Evolutionary conservation across 2,113 vertebrate genomes (phyloP), one percentile per base, ranked within the genome.

Genomic region (Thunnus thynnus): DNA sequence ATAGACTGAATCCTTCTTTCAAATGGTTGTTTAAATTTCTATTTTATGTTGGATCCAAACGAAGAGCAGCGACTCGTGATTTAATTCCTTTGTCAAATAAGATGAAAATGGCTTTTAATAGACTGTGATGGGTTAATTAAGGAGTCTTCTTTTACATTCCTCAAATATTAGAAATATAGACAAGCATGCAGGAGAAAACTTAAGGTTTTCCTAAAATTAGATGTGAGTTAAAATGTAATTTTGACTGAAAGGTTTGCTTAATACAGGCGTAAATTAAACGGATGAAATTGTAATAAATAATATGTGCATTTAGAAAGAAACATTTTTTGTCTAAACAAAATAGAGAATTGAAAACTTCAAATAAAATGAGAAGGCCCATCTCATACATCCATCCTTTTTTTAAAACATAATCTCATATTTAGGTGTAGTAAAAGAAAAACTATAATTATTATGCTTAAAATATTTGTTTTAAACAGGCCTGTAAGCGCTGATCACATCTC

Each of bases 21-120:
- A 64, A 78, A 47, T 8, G 1, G 8, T 47, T 13, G 20, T 44
- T 65, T 2, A 13, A 47, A 48, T 30, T 5, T 55, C 2, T 27
- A 12, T 3, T 84, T 70, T 30, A 22, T 47, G 25, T 46, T 13
- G 22, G 30, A 67, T 62, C 22, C 55, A 51, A 66, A 60, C n/a
- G 32, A 71, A 80, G 62, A 22, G 51, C 5, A 36, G 60, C 57
- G 32, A 78, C 11, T 65, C 36, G 5, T 69, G 36, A n/a, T 80
- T 78, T 78, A 63, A 57, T 73, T 73, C 22, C 20, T 58, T 51
- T 82, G 18, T 32, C 61, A 61, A 66, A 72, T 46, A 55, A 61
- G 76, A 61, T 63, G 2, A 25, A 50, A 72, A 13, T 3, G 32
- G 9, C 3, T 67, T 55, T 48, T 8, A 50, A 50, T 41, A 48